phyloP scores from a whole-genome alignment of 2,888 invertebrate genomes.

The Eristalinus aeneus region DNA sequence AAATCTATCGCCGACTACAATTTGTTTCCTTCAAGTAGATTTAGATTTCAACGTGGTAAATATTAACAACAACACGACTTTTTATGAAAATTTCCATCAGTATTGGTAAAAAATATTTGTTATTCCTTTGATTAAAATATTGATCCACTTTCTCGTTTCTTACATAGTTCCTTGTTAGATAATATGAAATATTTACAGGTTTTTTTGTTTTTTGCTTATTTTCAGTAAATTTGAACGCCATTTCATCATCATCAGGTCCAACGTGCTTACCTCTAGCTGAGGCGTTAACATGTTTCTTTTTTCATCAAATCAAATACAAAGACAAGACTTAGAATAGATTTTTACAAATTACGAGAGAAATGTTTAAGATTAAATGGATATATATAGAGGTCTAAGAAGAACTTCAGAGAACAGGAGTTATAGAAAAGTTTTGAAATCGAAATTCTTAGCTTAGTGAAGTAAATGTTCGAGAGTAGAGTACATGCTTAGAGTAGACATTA shows the following conservation, averaged over 20 bases:
- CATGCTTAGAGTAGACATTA: conserved; percentile 18
- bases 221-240: conserved; percentile 20
- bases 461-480: background rate
- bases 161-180: conserved; percentile 5
- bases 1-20: background rate
- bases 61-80: conserved; percentile 18
- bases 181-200: conserved; percentile 9
- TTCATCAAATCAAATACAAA: background rate
- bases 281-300: background rate
- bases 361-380: background rate
- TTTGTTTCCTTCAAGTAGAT: conserved; percentile 12
- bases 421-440: background rate
- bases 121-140: conserved; percentile 41
- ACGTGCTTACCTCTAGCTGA: background rate
- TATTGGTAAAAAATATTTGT: conserved; percentile 55
- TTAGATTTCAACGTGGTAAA: conserved; percentile 22
- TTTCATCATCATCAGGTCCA: conserved; percentile 11
- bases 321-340: background rate
- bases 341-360: background rate
- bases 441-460: background rate
- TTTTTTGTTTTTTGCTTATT: background rate
- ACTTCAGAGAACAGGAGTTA: background rate
- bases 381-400: background rate
- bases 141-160: conserved; percentile 48
- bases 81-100: conserved; percentile 6